Base-by-base conservation (phyloP, 2,888 invertebrate species). In the Osmoderma eremita region DNA sequence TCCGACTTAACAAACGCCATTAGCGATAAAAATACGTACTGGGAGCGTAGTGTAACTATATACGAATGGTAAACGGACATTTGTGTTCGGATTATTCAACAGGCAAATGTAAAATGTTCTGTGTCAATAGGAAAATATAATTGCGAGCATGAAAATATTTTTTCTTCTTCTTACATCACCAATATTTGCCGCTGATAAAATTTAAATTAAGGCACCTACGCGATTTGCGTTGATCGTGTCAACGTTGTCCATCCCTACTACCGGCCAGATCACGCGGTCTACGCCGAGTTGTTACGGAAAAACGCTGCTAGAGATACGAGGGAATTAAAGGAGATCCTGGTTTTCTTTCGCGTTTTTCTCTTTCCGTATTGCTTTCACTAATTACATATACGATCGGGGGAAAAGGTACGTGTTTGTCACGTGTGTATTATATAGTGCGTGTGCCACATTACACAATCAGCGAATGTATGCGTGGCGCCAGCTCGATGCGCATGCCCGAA, bases 401-500 rank as follows among this genome's bases (percentile, higher is more conserved):
- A 56, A 61, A 61, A 61, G 58, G 58, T 61, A 45, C 30, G 24
- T 45, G 45, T 61, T 41, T 61, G 67, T 67, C 67, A 67, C 67
- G 67, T 67, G 78, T 78, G 77, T 74, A 74, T 62, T 71, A 67
- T 71, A 74, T 67, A 69, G 75, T 79, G 78, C 78, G 79, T 79
- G 78, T 77, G 77, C 75, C 74, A 75, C 77, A 79, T 80, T 79
- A 79, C 77, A 78, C 79, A 78, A 79, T 75, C 76, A 73, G 73
- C 67, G 75, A 73, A 74, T 79, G 79, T 78, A 78, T 79, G 80
- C 80, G 80, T 81, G 81, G 80, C 79, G 80, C 79, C 80, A 73
- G 75, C 63, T 30, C 3, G 69, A 63, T 69, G 77, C 78, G 80
- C 81, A 77, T 73, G 80, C 79, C 71, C 75, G 71, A 73, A 77